phyloP scores from a whole-genome alignment of 2,888 invertebrate species.

The Amorpha juglandis region DNA sequence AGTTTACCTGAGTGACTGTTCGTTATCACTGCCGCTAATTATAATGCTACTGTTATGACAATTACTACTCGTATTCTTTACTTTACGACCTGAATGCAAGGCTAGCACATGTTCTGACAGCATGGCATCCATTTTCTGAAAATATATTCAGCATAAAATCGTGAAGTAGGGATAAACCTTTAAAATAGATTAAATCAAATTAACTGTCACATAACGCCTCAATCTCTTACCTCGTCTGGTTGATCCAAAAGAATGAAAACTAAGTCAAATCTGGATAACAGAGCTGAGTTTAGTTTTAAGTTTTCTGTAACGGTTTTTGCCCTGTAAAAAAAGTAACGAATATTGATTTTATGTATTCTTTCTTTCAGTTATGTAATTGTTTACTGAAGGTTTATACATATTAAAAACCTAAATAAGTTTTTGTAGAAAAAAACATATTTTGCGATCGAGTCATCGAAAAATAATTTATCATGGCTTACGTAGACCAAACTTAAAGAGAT shows the following conservation, averaged over 20 bases:
- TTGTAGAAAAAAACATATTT: too few species aligned
- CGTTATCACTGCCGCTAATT: constrained; percentile 63
- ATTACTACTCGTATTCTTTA: constrained; percentile 44
- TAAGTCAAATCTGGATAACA: constrained; percentile 96
- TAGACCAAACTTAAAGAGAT: too few species aligned
- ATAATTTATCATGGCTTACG: too few species aligned
- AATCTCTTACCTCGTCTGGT: constrained; percentile 88
- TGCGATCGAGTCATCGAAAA: too few species aligned
- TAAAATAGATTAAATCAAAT: neutral
- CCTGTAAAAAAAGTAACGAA: constrained; percentile 58
- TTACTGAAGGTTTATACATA: too few species aligned
- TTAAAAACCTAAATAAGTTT: too few species aligned
- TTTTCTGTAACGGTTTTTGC: constrained; percentile 95
- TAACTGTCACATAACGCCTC: neutral
- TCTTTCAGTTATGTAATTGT: too few species aligned
- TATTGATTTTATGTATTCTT: neutral
- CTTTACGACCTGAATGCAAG: constrained; percentile 85
- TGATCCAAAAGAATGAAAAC: constrained; percentile 95
- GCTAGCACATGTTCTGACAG: constrained; percentile 93
- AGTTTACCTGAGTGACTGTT: constrained; percentile 60
- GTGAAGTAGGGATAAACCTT: neutral
- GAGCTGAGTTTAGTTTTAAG: constrained; percentile 92
- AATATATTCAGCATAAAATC: constrained; percentile 33
- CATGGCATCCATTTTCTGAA: constrained; percentile 89
- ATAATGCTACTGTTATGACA: constrained; percentile 54